These are phyloP conservation scores for Perizoma flavofasciatum DNA, from an alignment of 2,888 invertebrate species.

Conservation along the genomic window DNA sequence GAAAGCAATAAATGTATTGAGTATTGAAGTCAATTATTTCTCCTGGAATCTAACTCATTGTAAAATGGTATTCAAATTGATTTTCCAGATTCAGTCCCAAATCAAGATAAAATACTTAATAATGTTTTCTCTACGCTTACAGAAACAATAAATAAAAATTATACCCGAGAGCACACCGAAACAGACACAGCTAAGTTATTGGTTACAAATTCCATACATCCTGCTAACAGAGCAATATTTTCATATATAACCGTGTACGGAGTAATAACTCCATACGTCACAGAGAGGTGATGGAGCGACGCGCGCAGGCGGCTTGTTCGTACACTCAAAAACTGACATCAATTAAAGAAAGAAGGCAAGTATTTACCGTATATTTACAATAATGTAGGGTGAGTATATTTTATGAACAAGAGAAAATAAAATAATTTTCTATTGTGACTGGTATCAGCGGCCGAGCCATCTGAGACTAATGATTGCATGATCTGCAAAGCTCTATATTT, in stretches of 20 bases:
- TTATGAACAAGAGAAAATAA: neutral
- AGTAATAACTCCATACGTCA: constrained; percentile 68
- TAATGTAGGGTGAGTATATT: constrained; percentile 27
- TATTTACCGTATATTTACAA: constrained; percentile 35
- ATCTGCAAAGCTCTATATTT: no score
- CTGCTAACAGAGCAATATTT: constrained; percentile 32
- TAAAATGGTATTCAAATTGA: no score
- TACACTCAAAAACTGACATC: constrained; percentile 77
- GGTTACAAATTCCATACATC: constrained; percentile 77
- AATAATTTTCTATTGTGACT: no score
- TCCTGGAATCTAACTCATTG: no score
- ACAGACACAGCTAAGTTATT: constrained; percentile 54
- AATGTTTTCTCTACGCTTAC: no score
- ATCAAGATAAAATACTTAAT: no score
- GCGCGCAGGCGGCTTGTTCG: constrained; percentile 66
- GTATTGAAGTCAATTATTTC: no score
- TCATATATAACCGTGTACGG: constrained; percentile 10
- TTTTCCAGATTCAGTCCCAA: no score
- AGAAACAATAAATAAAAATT: constrained; percentile 13
- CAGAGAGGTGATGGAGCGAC: constrained; percentile 61
- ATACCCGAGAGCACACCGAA: constrained; percentile 4
- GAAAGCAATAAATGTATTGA: no score
- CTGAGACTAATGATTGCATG: no score
- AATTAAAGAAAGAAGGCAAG: constrained; percentile 69
- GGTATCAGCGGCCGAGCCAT: no score